phyloP scores from a whole-genome alignment of 1,140 invertebrate genomes.

The Nautilus pompilius region DNA sequence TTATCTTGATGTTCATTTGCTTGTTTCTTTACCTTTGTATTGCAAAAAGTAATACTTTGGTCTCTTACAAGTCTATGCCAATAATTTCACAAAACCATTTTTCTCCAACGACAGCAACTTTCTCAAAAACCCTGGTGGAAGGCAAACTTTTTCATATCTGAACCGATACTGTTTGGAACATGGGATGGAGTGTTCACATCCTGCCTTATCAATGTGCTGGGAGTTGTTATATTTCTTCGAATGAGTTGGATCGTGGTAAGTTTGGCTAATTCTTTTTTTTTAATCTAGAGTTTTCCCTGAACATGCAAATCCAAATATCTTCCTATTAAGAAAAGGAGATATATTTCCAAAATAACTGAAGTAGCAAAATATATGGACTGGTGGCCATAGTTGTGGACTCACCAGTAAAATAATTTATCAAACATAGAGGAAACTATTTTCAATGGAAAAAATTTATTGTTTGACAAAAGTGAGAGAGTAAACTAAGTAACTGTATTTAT shows the following conservation, averaged over 20 bases:
- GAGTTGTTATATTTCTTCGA: conserved; percentile 92
- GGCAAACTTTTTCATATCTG: conserved; percentile 53
- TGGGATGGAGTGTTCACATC: conserved; percentile 95
- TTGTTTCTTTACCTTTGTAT: background rate
- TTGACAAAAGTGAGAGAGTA: no score
- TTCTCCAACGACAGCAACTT: conserved; percentile 26
- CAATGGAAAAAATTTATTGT: no score
- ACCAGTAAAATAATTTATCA: no score
- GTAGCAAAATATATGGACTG: no score
- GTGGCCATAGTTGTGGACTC: no score
- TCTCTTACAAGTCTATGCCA: background rate
- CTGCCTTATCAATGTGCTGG: conserved; percentile 90
- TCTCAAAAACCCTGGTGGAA: conserved; percentile 53
- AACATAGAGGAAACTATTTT: no score
- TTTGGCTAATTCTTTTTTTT: conserved; percentile 2
- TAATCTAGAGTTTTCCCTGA: no score
- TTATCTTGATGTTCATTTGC: background rate
- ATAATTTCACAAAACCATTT: background rate
- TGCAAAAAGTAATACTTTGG: background rate
- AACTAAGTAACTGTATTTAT: no score
- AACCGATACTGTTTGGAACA: conserved; percentile 89
- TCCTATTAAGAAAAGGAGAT: no score
- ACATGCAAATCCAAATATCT: no score
- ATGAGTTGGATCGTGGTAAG: conserved; percentile 92
- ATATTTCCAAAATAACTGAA: no score